These are phyloP conservation scores for Cnemophilus loriae DNA, from an alignment of 2,113 vertebrate species.

Conservation along the genomic window DNA sequence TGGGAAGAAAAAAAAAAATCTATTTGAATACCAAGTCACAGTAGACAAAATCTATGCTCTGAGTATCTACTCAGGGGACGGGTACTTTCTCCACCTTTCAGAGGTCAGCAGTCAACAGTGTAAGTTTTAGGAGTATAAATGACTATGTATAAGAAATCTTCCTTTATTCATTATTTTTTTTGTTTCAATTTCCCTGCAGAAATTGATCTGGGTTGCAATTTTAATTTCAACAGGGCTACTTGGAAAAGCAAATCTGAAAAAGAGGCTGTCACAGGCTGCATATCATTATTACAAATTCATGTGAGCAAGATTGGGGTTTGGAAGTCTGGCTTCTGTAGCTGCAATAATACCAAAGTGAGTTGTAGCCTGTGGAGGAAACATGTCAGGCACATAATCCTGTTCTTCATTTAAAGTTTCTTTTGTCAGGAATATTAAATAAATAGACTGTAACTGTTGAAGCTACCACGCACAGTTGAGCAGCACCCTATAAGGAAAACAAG, in stretches of 20 bases:
- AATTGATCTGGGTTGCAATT: slow-evolving; percentile 11
- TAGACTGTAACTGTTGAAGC: slow-evolving; percentile 5
- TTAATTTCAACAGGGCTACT: slow-evolving; percentile 20
- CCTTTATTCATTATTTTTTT: not conserved
- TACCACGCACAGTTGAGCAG: not conserved
- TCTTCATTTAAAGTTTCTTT: slow-evolving; percentile 47
- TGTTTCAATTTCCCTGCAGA: slow-evolving; percentile 39
- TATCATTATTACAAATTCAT: not conserved
- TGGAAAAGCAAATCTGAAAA: not conserved
- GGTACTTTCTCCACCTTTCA: slow-evolving; percentile 1
- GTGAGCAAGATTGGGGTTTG: not conserved
- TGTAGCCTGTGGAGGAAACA: not conserved
- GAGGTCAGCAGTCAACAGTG: not conserved
- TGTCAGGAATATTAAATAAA: slow-evolving; percentile 57
- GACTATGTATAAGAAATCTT: not conserved
- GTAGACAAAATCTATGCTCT: not conserved
- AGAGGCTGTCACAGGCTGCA: not conserved
- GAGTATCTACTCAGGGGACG: not conserved
- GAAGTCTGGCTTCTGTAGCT: slow-evolving; percentile 18
- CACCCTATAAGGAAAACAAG: slow-evolving; percentile 26
- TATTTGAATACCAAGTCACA: slow-evolving; percentile 23
- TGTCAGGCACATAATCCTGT: not conserved
- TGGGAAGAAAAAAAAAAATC: not conserved
- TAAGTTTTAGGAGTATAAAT: slow-evolving; percentile 8
- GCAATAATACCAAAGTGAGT: not conserved